Percentiles rank a stretch among this genome's conserved stretches.
Evolutionary conservation across 2,113 vertebrate genomes (phyloP).

Genomic region (Catagonus wagneri): DNA sequence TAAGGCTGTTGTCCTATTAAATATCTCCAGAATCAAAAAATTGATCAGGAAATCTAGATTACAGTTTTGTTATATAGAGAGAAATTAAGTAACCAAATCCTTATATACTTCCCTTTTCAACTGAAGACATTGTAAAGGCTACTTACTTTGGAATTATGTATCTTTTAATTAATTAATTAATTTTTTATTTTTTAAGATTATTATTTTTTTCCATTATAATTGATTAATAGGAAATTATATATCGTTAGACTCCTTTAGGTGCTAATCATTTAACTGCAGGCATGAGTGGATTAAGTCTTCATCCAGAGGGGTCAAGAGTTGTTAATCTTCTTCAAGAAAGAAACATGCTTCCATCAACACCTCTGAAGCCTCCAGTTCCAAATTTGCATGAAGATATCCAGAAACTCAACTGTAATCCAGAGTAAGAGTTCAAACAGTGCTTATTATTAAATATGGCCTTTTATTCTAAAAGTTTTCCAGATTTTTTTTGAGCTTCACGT

Average conservation of each 20-base stretch:
- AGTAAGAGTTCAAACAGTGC: slow-evolving; percentile 88
- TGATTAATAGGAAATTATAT: not conserved
- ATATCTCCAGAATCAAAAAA: not conserved
- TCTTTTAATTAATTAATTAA: not conserved
- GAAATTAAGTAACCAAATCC: not conserved
- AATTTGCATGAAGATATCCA: slow-evolving; percentile 96
- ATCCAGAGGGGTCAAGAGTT: slow-evolving; percentile 93
- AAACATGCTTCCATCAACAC: slow-evolving; percentile 92
- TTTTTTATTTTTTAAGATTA: too few species aligned
- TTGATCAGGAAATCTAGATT: slow-evolving; percentile 10
- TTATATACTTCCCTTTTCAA: slow-evolving; percentile 13
- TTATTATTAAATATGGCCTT: slow-evolving; percentile 12
- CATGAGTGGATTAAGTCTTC: slow-evolving; percentile 92
- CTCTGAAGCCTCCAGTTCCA: slow-evolving; percentile 92
- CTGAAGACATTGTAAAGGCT: not conserved
- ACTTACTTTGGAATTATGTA: slow-evolving; percentile 61
- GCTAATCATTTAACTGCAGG: slow-evolving; percentile 92
- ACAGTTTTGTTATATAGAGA: slow-evolving; percentile 25
- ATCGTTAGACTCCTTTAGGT: slow-evolving; percentile 87
- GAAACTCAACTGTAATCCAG: slow-evolving; percentile 96
- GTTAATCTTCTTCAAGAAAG: slow-evolving; percentile 98
- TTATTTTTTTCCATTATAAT: too few species aligned
- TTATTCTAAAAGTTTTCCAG: not conserved
- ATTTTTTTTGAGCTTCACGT: not conserved
- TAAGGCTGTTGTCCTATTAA: slow-evolving; percentile 23